Conservation (phyloP, 2,113 vertebrate species). For the Neolamprologus toae region DNA sequence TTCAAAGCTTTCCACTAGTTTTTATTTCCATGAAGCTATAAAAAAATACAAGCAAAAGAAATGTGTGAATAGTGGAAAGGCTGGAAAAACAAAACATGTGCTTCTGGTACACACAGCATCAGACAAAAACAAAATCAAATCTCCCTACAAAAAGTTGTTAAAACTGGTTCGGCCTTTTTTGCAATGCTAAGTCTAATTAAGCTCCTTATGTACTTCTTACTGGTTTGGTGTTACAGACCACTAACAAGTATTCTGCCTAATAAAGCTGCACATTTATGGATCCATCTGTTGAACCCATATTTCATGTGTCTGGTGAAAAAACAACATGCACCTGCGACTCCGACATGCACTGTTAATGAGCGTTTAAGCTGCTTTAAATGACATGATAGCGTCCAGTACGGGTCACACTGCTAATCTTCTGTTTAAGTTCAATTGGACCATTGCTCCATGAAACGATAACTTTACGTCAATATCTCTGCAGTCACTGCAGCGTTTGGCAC, state of each 20-base stretch:
- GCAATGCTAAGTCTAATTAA: not conserved
- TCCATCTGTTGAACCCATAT: not conserved
- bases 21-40: not conserved
- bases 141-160: not conserved
- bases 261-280: not conserved
- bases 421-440: not conserved
- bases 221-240: not conserved
- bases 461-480: not conserved
- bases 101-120: not conserved
- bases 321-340: not conserved
- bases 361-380: not conserved
- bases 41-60: not conserved
- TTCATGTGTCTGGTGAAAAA: not conserved
- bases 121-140: not conserved
- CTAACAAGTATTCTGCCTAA: not conserved
- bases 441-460: not conserved
- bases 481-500: not conserved
- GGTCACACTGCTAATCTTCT: not conserved
- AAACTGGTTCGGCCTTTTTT: not conserved
- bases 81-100: not conserved
- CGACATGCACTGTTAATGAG: not conserved
- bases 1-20: not conserved
- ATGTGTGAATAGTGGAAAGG: not conserved
- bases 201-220: not conserved
- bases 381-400: no score